A percentile compares a stretch with the other conserved stretches of the same genome.
Evolutionary conservation across 2,113 vertebrate genomes (phyloP).

Genomic region (Chaetops frenatus): DNA sequence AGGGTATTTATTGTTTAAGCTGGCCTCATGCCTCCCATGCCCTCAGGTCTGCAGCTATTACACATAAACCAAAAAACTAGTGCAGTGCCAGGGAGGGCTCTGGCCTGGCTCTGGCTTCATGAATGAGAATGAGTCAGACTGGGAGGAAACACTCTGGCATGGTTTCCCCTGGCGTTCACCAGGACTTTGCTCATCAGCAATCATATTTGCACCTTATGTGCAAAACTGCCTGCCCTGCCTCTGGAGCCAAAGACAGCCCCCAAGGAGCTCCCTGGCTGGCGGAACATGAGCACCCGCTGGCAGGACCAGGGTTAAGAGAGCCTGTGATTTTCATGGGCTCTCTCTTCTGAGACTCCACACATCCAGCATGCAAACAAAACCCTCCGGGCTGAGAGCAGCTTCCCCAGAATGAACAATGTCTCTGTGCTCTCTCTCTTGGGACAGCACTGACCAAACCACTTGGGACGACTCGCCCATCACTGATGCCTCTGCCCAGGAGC

Average conservation of each 20-base stretch:
- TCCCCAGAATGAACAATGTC: not conserved
- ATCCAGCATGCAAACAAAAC: not conserved
- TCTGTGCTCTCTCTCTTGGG: not conserved
- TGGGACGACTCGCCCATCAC: accelerated
- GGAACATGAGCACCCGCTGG: accelerated
- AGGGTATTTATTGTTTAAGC: slow-evolving; percentile 41
- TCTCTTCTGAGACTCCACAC: not conserved
- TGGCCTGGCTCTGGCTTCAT: slow-evolving; percentile 32
- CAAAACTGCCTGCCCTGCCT: not conserved
- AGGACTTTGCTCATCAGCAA: not conserved
- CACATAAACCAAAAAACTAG: slow-evolving; percentile 45
- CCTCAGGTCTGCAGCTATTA: slow-evolving; percentile 44
- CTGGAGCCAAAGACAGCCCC: accelerated
- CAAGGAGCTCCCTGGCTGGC: not conserved
- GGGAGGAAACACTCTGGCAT: slow-evolving; percentile 25
- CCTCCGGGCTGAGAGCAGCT: not conserved
- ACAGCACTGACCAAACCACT: not conserved
- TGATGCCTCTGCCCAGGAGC: not conserved
- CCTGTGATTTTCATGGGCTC: not conserved
- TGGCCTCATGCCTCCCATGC: slow-evolving; percentile 37
- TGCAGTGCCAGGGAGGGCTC: slow-evolving; percentile 23
- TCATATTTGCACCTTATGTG: not conserved
- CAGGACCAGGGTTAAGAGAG: not conserved
- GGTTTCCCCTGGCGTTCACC: not conserved
- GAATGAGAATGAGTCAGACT: slow-evolving; percentile 29